Evolutionary conservation across 2,797 vertebrate species (phyloP), one percentile per base, ranked within the genome.

Genomic region (Chromis chromis): DNA sequence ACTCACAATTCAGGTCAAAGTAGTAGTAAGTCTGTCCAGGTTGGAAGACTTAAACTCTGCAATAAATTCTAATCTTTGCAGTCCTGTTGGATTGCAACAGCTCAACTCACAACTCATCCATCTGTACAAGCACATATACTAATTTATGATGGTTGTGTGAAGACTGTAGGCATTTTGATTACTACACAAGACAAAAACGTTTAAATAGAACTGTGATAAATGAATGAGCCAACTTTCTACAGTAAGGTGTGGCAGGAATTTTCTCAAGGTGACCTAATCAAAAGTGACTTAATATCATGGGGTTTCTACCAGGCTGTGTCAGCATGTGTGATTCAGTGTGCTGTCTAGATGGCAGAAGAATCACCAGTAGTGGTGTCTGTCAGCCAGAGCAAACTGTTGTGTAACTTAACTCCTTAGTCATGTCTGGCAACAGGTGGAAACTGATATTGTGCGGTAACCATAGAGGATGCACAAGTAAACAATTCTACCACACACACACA

Each of bases 391-490:
- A 76, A 71, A 85, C 78, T 77, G 62, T 87, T 86, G 65, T 10
- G 91, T 91, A 93, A 92, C 71, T 74, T 78, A 87, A 92, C 72
- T 73, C 72, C 65, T 11, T 24, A 33, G 53, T 81, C 56, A 72
- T 65, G 78, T 79, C 72, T 86, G 80, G 80, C 91, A 90, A 79
- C 86, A 77, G 78, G 74, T 85, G 92, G 84, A 93, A 95, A 88
- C 76, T 86, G 92, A 94, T 93, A 91, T 87, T 83, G 55, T 46
- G 70, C 69, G 62, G 93, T 94, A 91, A 93, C 90, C 82, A 84
- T 89, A 89, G 88, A 86, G 65, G 84, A 81, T 39, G 31, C 28
- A 31, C 40, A 49, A 69, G 70, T 71, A 42, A 74, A 73, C 53
- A 21, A 69, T 52, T 62, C 10, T 27, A 16, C 4, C 25, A n/a